Base-by-base conservation (phyloP, 2,797 vertebrate genomes). In the Eleutherodactylus coqui region DNA sequence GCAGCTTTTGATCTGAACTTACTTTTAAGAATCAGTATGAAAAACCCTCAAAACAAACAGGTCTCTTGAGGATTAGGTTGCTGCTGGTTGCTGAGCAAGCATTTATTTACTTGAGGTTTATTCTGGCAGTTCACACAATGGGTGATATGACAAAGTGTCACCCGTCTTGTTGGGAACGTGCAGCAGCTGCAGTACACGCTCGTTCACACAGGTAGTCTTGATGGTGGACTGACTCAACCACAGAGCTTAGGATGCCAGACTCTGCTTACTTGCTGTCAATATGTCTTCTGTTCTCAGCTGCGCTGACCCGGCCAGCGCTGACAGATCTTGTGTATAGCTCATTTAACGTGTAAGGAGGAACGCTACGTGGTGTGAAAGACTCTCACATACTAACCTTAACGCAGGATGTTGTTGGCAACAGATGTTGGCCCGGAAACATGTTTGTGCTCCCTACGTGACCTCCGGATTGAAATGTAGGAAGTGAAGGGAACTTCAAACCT, bases 121-220 rank as follows among this genome's bases (percentile, higher is more conserved):
- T 60, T 77, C 86, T 90, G 89, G 91, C 88, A 91, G 89, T 88
- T 76, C 7, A 83, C 73, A 87, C 89, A 90, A 91, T 90, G 89
- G 89, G 84, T 89, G 90, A 90, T 85, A 91, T 89, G 87, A 85
- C 81, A 90, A 90, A 92, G 2, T 0, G 88, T 89, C 90, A 90
- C 80, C 87, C 90, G 90, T 89, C 85, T 89, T 86, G 85, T 85
- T 90, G 91, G 90, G 90, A 92, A 91, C 89, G 88, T 90, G 88
- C 86, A 88, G 88, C 91, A 90, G 90, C 90, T 91, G 90, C 91
- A n/a, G 79, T 78, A 88, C 19, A 62, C 41, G 82, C 80, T 79
- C 89, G 62, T 32, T 11, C 53, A 75, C 83, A 53, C 29, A 72
- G 79, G 62, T 53, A 82, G 62, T n/a, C 21, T 41, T 34, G 27